These are phyloP conservation scores for Lycia hirtaria DNA, from an alignment of 2,888 invertebrate genomes.

Conservation along the genomic window DNA sequence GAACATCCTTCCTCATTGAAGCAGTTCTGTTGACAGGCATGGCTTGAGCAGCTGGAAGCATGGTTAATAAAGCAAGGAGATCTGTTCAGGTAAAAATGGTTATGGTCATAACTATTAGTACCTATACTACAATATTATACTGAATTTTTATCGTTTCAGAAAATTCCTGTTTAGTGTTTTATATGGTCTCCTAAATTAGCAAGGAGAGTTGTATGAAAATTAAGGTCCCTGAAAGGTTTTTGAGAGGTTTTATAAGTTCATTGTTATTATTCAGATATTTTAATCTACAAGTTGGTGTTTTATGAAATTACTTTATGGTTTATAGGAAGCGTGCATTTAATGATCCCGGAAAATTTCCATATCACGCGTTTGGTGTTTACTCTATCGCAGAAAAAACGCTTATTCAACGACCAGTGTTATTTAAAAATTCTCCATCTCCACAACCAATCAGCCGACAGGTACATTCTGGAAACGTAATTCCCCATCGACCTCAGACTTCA, in stretches of 20 bases:
- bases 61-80: slow-evolving; percentile 84
- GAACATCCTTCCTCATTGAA: background rate
- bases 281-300: background rate
- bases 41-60: slow-evolving; percentile 73
- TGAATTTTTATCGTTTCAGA: too few species aligned
- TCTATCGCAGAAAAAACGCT: slow-evolving; percentile 64
- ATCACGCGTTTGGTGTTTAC: slow-evolving; percentile 72
- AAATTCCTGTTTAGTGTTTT: too few species aligned
- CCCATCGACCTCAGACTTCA: slow-evolving; percentile 60
- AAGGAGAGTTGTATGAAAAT: too few species aligned
- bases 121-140: too few species aligned
- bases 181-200: too few species aligned
- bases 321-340: slow-evolving; percentile 68
- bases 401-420: slow-evolving; percentile 54
- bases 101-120: background rate
- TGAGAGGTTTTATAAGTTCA: too few species aligned
- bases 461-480: slow-evolving; percentile 48
- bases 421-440: slow-evolving; percentile 61
- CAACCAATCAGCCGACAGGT: slow-evolving; percentile 55
- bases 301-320: slow-evolving; percentile 3
- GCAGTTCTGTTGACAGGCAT: slow-evolving; percentile 55
- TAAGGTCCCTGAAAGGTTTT: too few species aligned
- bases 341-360: slow-evolving; percentile 66
- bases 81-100: slow-evolving; percentile 78
- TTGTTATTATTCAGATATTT: background rate